phyloP scores from a whole-genome alignment of 2,888 invertebrate genomes.

The Archips crataeganus region DNA sequence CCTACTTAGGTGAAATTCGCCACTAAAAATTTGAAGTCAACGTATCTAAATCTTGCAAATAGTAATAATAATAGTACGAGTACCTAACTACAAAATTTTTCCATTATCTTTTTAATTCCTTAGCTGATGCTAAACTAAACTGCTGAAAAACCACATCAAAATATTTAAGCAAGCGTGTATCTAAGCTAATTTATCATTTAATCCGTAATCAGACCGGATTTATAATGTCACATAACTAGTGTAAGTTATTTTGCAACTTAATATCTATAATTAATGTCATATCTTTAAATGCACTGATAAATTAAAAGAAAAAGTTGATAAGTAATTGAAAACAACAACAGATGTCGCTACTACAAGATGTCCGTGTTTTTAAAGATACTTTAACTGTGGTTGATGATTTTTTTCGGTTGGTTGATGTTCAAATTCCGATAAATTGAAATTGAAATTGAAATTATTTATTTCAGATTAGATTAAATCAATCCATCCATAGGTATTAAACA shows the following conservation, averaged over 20 bases:
- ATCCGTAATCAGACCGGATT: constrained; percentile 6
- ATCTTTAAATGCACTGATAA: background rate
- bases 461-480: too few species aligned
- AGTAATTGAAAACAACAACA: background rate
- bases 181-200: constrained; percentile 7
- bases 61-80: background rate
- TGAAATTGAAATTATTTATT: too few species aligned
- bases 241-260: background rate
- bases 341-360: background rate
- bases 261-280: background rate
- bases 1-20: too few species aligned
- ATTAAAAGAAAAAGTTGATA: background rate
- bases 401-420: too few species aligned
- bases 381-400: too few species aligned
- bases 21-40: background rate
- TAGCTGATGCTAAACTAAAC: background rate
- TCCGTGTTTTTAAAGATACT: too few species aligned
- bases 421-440: too few species aligned
- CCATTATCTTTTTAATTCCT: background rate
- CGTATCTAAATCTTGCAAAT: background rate
- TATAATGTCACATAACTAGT: background rate
- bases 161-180: constrained; percentile 2
- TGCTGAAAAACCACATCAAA: background rate
- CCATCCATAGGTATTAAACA: too few species aligned
- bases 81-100: background rate